Evolutionary conservation across 2,888 invertebrate genomes (phyloP).

Genomic region (Drosophila emarginata): DNA sequence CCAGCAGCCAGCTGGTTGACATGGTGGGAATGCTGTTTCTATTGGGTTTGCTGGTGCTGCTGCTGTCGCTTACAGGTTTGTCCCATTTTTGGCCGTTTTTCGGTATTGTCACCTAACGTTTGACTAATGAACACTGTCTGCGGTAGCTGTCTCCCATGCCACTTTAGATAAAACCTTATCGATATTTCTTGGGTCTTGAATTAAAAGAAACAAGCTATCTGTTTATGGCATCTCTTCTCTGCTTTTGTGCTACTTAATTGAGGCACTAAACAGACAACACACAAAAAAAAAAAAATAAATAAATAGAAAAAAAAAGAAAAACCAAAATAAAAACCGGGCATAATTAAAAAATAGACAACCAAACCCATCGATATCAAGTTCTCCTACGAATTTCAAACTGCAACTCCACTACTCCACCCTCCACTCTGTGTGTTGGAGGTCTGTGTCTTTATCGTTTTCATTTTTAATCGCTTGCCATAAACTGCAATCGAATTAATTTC

Average conservation of each 20-base stretch:
- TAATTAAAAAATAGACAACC: conserved; percentile 46
- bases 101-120: conserved; percentile 74
- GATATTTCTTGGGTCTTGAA: conserved; percentile 41
- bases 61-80: conserved; percentile 55
- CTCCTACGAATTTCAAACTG: background rate
- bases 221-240: conserved; percentile 48
- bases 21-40: conserved; percentile 53
- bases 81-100: conserved; percentile 59
- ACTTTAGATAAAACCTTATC: conserved; percentile 62
- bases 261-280: conserved; percentile 36
- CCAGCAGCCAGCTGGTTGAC: conserved; percentile 34
- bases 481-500: conserved; percentile 74
- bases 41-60: conserved; percentile 21
- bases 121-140: conserved; percentile 71
- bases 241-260: conserved; percentile 67
- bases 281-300: background rate
- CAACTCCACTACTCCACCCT: background rate
- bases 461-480: conserved; percentile 75
- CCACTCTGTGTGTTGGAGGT: background rate
- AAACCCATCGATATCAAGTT: background rate
- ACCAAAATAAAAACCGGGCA: conserved; percentile 29
- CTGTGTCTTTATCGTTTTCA: conserved; percentile 42
- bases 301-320: background rate
- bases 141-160: conserved; percentile 55
- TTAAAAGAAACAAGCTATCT: conserved; percentile 58